Evolutionary conservation across 2,888 invertebrate genomes (phyloP).

Genomic region (Xestia ashworthii): DNA sequence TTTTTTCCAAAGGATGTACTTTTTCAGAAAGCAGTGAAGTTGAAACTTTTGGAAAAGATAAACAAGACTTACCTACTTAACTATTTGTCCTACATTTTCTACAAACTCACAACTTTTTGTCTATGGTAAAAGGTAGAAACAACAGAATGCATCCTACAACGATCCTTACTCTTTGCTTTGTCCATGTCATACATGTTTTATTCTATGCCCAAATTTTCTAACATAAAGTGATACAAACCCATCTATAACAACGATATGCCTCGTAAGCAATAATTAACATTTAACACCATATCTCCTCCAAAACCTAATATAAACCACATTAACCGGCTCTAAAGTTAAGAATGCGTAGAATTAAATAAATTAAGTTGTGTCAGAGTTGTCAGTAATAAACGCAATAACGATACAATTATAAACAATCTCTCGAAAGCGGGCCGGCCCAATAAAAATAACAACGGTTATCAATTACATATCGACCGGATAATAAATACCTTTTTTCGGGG

Average conservation of each 20-base stretch:
- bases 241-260: conserved; percentile 27
- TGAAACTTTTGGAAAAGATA: background rate
- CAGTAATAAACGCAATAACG: conserved; percentile 65
- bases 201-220: background rate
- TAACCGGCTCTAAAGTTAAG: conserved; percentile 63
- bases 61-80: background rate
- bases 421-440: conserved; percentile 64
- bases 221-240: background rate
- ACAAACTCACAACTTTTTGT: background rate
- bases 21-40: background rate
- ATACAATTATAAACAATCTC: conserved; percentile 71
- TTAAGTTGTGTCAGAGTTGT: conserved; percentile 65
- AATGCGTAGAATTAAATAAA: conserved; percentile 70
- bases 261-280: conserved; percentile 22
- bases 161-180: background rate
- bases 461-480: conserved; percentile 73
- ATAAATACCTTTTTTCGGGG: conserved; percentile 69
- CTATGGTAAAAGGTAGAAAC: background rate
- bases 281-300: conserved; percentile 46
- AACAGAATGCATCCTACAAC: background rate
- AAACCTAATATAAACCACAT: conserved; percentile 64
- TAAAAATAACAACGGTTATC: conserved; percentile 77
- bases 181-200: background rate
- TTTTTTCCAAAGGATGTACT: background rate
- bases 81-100: background rate